Percentiles rank a stretch among this genome's conserved stretches.
These are phyloP conservation scores for Dendropsophus ebraccatus DNA, from an alignment of 2,113 vertebrate species.

Conservation along the genomic window DNA sequence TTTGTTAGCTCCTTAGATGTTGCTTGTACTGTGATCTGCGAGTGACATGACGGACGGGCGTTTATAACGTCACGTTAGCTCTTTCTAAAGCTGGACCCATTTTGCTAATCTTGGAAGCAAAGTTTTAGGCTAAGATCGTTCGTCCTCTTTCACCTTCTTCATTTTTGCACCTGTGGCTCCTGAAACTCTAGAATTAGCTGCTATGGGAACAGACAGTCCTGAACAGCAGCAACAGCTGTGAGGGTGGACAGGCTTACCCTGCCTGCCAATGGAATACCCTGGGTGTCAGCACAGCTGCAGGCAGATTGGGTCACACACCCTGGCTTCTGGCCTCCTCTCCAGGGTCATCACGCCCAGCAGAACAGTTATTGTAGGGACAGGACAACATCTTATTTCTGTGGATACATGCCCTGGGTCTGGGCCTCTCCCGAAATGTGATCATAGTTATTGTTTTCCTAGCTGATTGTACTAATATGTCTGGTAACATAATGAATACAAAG, in stretches of 20 bases:
- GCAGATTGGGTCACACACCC: conserved; percentile 11
- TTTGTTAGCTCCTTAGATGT: not conserved
- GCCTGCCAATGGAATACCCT: conserved; percentile 39
- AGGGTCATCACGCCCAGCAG: conserved; percentile 1
- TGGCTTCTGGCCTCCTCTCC: not conserved
- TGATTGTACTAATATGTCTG: no score
- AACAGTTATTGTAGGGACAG: not conserved
- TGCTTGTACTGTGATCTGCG: not conserved
- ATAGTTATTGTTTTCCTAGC: not conserved
- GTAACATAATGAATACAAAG: no score
- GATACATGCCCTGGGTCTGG: not conserved
- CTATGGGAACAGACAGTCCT: conserved; percentile 53
- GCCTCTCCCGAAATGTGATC: not conserved
- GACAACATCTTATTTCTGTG: not conserved
- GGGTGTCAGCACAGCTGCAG: conserved; percentile 46
- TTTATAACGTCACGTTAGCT: not conserved
- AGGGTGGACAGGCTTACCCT: not conserved
- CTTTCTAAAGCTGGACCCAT: not conserved
- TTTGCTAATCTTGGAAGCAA: not conserved
- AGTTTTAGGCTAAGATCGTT: not conserved
- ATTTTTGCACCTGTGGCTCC: conserved; percentile 39
- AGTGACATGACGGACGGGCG: not conserved
- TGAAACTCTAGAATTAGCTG: conserved; percentile 54
- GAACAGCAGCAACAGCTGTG: conserved; percentile 59
- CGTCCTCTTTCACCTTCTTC: conserved; percentile 43